Evolutionary conservation across 2,113 vertebrate species (phyloP).

Genomic region (Clarias batrachus): DNA sequence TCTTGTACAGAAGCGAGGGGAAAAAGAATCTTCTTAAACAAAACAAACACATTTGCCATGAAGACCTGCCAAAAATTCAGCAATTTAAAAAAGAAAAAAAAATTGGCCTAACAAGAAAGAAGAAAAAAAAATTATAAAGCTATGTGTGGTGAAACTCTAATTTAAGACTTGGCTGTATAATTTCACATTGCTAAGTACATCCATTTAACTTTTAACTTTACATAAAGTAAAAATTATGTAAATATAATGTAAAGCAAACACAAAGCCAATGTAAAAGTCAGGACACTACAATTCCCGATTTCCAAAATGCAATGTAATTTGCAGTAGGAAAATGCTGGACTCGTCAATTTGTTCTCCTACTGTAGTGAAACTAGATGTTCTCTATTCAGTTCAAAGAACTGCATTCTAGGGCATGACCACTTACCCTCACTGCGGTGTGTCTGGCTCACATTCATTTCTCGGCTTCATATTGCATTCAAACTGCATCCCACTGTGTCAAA

Average conservation of each 20-base stretch:
- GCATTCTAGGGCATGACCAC: slow-evolving; percentile 32
- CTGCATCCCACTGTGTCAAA: slow-evolving; percentile 25
- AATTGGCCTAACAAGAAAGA: not conserved
- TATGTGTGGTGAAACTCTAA: not conserved
- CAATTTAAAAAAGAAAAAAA: not conserved
- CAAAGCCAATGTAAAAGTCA: not conserved
- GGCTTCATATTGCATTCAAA: slow-evolving; percentile 38
- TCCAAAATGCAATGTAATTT: not conserved
- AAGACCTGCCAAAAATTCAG: not conserved
- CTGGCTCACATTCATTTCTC: slow-evolving; percentile 34
- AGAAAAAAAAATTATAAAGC: not conserved
- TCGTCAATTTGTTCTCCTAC: not conserved
- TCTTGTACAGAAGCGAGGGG: not conserved
- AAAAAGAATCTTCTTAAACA: not conserved
- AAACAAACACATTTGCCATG: not conserved
- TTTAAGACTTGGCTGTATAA: not conserved
- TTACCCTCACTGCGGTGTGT: slow-evolving; percentile 19
- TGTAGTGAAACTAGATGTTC: slow-evolving; percentile 33
- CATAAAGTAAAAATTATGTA: not conserved
- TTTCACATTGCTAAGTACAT: not conserved
- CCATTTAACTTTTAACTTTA: not conserved
- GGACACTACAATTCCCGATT: not conserved
- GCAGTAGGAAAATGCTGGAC: not conserved
- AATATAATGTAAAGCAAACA: not conserved
- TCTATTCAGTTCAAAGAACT: slow-evolving; percentile 29